Evolutionary conservation across 2,113 vertebrate species (phyloP).

Genomic region (Monopterus albus): DNA sequence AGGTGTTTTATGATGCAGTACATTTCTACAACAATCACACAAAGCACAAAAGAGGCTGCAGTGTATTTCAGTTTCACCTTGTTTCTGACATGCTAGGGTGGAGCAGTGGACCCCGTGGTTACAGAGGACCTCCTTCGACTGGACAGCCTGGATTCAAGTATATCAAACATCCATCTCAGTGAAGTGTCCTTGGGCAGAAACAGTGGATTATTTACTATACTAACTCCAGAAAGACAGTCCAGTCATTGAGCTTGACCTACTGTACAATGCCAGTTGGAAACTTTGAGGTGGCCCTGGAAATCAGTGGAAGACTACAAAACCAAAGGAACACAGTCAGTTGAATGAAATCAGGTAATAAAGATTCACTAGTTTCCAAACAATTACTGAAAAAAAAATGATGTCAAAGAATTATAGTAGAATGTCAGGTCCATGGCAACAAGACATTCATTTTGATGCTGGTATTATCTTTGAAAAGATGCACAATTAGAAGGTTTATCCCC

Average conservation of each 20-base stretch:
- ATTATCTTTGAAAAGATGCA: not conserved
- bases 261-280: not conserved
- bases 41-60: too few species aligned
- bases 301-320: not conserved
- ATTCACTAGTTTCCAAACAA: too few species aligned
- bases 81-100: not conserved
- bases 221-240: not conserved
- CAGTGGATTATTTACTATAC: not conserved
- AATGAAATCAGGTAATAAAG: not conserved
- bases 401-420: too few species aligned
- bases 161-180: conserved; percentile 3
- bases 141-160: not conserved
- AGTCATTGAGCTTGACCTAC: too few species aligned
- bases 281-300: not conserved
- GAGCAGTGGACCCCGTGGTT: not conserved
- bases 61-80: too few species aligned
- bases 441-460: not conserved
- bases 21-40: not conserved
- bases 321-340: conserved; percentile 1
- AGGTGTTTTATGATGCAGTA: not conserved
- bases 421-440: too few species aligned
- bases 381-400: too few species aligned
- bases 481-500: not conserved
- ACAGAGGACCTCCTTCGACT: not conserved
- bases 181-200: not conserved